Base-by-base conservation (phyloP, 2,888 invertebrate genomes). In the Deilephila porcellus region DNA sequence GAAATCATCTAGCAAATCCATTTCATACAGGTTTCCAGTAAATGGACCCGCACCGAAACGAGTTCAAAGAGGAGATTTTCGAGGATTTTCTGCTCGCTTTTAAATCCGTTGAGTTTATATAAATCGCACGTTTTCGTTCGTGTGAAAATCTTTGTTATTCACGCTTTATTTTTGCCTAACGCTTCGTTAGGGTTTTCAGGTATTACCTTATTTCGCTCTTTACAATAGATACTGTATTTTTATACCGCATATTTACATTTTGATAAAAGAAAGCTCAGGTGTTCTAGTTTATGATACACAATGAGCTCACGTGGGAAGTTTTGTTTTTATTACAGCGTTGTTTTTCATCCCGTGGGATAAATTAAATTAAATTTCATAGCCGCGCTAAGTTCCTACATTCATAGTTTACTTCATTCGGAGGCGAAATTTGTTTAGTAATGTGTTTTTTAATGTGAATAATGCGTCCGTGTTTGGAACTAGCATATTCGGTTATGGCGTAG, bases 51-150 rank as follows among this genome's bases (percentile, higher is more conserved):
- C 79, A 70, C 79, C 78, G 76, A 81, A 83, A 85, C 82, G 82
- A 80, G 81, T 82, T 84, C 82, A 85, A 85, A 84, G 78, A 79
- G 77, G 78, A 83, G 84, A 86, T 87, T 85, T 86, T 79, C 79
- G 74, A 78, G 85, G 85, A 85, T 86, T 87, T 84, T 81, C 80
- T 78, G 75, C 75, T 78, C 80, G 76, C 80, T 81, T 80, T 81
- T 85, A 84, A 86, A 86, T 83, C 83, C 79, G 73, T 77, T 75
- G 79, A 85, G 82, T 86, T 86, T 88, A 86, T 85, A 84, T 81
- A 88, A 88, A 87, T 83, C 82, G 81, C 83, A 82, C 84, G 80
- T 84, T 79, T 80, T 76, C 81, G 79, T 82, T 80, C 79, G 80
- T 76, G 78, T 71, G 73, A 77, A 78, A 75, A 78, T 77, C 79